Evolutionary conservation across 2,888 invertebrate genomes (phyloP).

Genomic region (Hecatera dysodea): DNA sequence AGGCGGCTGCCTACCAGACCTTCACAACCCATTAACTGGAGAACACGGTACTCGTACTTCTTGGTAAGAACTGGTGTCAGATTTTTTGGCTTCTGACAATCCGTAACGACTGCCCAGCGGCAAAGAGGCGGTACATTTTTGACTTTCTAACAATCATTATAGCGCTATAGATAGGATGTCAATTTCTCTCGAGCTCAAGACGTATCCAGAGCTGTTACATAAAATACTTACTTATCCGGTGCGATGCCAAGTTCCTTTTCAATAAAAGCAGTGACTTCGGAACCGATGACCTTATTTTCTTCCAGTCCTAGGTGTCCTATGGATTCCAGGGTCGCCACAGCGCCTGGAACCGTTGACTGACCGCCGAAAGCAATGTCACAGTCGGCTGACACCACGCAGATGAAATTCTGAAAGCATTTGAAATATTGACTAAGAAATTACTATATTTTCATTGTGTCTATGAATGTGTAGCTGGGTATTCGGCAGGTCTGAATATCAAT

Average conservation of each 20-base stretch:
- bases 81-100: too few relatives aligned
- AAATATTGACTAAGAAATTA: neutral
- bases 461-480: too few relatives aligned
- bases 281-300: conserved; percentile 75
- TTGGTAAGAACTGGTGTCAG: too few relatives aligned
- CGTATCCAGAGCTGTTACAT: neutral
- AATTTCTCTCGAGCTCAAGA: neutral
- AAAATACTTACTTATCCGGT: conserved; percentile 71
- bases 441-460: too few relatives aligned
- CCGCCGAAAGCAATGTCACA: conserved; percentile 68
- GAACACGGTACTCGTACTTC: too few relatives aligned
- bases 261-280: conserved; percentile 75
- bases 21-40: too few relatives aligned
- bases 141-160: too few relatives aligned
- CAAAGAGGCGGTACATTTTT: too few relatives aligned
- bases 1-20: too few relatives aligned
- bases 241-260: conserved; percentile 77
- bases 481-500: too few relatives aligned
- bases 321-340: conserved; percentile 75
- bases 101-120: too few relatives aligned
- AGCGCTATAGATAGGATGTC: too few relatives aligned
- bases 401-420: neutral
- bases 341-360: conserved; percentile 61
- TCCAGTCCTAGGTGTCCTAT: conserved; percentile 74
- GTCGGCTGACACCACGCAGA: conserved; percentile 60